Base-by-base conservation (phyloP, 2,888 invertebrate genomes). In the Nomada flava region DNA sequence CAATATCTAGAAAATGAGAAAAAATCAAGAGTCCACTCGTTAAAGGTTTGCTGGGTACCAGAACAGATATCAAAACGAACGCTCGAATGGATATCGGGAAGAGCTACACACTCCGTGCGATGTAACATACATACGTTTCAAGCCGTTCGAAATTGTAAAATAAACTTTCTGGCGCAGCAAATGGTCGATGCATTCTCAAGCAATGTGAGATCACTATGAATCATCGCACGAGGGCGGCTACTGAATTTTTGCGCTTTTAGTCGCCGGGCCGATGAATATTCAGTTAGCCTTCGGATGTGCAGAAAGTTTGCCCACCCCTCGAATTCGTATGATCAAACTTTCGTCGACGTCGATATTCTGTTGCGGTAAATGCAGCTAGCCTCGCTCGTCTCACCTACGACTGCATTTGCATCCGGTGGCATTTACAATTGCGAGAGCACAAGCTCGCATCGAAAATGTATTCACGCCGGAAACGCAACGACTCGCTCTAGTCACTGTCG, bases 261-360 rank as follows among this genome's bases (percentile, higher is more conserved):
- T 18, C 55, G 26, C n/a, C 1, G 44, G 23, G 1, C 0, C 71
- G 52, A 76, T 82, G 82, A 76, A 82, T 82, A 82, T 82, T 71
- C 82, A 81, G 36, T 20, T 5, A 62, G 23, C 55, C 63, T 10
- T 10, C 55, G 53, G 69, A 63, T 82, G 76, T 76, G 59, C 67
- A 42, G 76, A 82, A 82, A 82, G 82, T 81, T 82, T 76, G 68
- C 71, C 26, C 71, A 11, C 53, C 4, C 74, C 20, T 63, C 44
- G 76, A 68, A 82, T 72, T 59, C 82, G 75, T 76, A 76, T 64
- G 68, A 63, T 67, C 67, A 55, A 82, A 82, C 76, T 82, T 72
- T 71, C 67, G 70, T 11, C 57, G 63, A 57, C 82, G 81, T 81
- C 82, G 76, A 82, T 77, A 83, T 82, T 82, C 82, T 82, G 82